Evolutionary conservation across 2,113 vertebrate genomes (phyloP).

Genomic region (Origma solitaria): DNA sequence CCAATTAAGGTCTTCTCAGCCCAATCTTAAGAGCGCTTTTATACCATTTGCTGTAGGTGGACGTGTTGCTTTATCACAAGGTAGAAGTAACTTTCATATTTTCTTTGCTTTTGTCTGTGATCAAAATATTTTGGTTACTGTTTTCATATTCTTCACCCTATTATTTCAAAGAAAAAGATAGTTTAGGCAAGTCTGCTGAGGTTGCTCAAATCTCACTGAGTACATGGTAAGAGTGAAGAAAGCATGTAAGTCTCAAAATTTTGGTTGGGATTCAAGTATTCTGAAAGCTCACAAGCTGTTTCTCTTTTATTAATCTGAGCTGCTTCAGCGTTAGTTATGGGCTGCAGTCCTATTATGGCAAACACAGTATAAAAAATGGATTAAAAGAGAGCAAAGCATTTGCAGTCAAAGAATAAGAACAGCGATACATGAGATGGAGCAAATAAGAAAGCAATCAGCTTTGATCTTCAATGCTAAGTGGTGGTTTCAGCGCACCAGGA

Average conservation of each 20-base stretch:
- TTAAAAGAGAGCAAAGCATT: neutral
- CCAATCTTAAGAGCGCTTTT: neutral
- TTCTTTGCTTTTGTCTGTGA: neutral
- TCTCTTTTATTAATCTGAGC: neutral
- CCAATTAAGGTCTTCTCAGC: neutral
- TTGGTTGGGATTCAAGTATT: neutral
- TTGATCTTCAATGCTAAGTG: neutral
- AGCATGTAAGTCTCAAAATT: neutral
- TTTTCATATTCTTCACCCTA: neutral
- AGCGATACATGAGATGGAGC: neutral
- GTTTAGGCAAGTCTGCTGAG: neutral
- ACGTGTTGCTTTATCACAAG: neutral
- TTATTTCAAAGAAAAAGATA: neutral
- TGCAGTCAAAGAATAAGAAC: neutral
- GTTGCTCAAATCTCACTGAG: neutral
- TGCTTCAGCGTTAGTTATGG: neutral
- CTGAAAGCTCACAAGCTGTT: neutral
- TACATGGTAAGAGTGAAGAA: neutral
- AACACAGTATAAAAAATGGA: neutral
- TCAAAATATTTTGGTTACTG: neutral
- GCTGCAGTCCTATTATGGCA: neutral
- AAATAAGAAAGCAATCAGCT: neutral
- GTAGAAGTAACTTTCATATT: neutral
- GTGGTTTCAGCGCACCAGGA: neutral
- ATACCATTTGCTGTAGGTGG: fast-evolving